phyloP scores from a whole-genome alignment of 2,113 vertebrate species.

The Rhea pennata region DNA sequence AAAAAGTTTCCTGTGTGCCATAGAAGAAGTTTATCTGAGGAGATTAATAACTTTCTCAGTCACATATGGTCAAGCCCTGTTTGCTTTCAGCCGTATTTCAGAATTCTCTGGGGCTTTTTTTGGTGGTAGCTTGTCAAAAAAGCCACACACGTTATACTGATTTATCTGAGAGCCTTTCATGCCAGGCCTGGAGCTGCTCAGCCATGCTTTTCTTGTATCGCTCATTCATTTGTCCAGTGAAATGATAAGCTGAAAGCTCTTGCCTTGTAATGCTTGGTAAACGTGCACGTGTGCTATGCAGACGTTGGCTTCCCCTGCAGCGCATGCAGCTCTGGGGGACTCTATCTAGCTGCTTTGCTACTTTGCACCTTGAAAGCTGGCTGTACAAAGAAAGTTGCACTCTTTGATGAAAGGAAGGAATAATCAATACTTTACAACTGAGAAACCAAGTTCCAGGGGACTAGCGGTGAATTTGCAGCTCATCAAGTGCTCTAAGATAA shows the following conservation, averaged over 20 bases:
- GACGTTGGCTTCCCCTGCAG: neutral
- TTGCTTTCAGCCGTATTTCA: slow-evolving; percentile 54
- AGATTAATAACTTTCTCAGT: slow-evolving; percentile 56
- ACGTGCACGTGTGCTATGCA: rapidly evolving
- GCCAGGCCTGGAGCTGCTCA: slow-evolving; percentile 50
- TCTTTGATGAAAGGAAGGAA: neutral
- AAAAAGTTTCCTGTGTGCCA: neutral
- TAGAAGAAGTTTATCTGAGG: slow-evolving; percentile 35
- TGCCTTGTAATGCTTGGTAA: neutral
- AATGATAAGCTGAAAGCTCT: slow-evolving; percentile 47
- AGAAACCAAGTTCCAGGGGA: neutral
- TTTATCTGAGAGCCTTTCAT: slow-evolving; percentile 27
- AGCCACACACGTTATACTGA: slow-evolving; percentile 43
- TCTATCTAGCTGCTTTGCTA: neutral
- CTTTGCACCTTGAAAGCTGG: neutral
- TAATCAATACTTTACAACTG: neutral
- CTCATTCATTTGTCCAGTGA: slow-evolving; percentile 54
- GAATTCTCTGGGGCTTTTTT: slow-evolving; percentile 37
- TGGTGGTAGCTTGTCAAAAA: slow-evolving; percentile 59
- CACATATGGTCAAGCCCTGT: slow-evolving; percentile 35
- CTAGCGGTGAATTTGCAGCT: neutral
- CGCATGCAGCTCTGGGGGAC: rapidly evolving
- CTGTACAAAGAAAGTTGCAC: neutral
- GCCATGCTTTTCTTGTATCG: slow-evolving; percentile 46
- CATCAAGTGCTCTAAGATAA: neutral